Evolutionary conservation across 2,797 vertebrate species (phyloP), one percentile per base, ranked within the genome.

Genomic region (Lepilemur septentrionalis): DNA sequence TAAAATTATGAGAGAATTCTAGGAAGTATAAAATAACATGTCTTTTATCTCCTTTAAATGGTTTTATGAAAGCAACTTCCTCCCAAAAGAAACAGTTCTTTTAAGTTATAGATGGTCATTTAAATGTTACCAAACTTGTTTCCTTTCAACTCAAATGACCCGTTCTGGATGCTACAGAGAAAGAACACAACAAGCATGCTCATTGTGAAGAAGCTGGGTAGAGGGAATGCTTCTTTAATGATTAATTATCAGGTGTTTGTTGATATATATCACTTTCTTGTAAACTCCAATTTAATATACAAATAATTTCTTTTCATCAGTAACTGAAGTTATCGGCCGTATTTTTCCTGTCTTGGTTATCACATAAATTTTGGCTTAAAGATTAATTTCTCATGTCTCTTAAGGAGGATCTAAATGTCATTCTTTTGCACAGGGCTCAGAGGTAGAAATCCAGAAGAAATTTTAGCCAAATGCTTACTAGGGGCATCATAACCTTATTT

Each of bases 321-420:
- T 90, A 89, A 80, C 76, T 87, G 73, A 94, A 46, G 55, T 80
- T 91, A 72, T 81, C 94, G 28, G 13, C 32, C 81, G 41, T 70
- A 65, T 78, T 94, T 94, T 97, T 90, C 23, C 73, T 89, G 23
- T 70, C 61, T 72, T 82, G 32, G 43, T 95, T 94, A 76, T 73
- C 52, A 90, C 43, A 79, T 78, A 90, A 43, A 95, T 83, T 79
- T 95, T 93, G 50, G 9, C 41, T 92, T 89, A 65, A 76, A 63
- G 80, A 48, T 89, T 90, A 81, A 65, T 93, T 91, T 94, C 35
- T 93, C 28, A 75, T 83, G 41, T 91, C 13, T 92, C 30, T 67
- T 80, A 87, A 22, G 11, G 12, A 87, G 75, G 63, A 94, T 61
- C 25, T 95, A 67, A 57, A 32, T 85, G 59, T 76, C 25, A 63